These are phyloP conservation scores for Agrotis exclamationis DNA, from an alignment of 2,888 invertebrate genomes.

Conservation along the genomic window DNA sequence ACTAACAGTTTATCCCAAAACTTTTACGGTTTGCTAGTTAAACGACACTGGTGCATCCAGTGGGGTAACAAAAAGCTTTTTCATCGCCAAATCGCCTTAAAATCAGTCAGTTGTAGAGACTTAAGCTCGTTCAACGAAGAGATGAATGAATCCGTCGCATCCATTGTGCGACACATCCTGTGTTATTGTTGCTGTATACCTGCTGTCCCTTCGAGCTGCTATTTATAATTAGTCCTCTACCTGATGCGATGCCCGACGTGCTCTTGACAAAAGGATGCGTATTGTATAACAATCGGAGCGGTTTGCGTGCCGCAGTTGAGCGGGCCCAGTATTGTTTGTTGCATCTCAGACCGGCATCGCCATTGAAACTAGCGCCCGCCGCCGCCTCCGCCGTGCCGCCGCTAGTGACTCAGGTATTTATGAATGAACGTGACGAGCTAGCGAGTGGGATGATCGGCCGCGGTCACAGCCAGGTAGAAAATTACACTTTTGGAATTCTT, in stretches of 20 bases:
- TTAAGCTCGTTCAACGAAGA: conserved; percentile 57
- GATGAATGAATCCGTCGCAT: conserved; percentile 69
- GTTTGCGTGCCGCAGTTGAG: conserved; percentile 78
- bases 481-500: conserved; percentile 90
- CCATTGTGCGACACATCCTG: conserved; percentile 85
- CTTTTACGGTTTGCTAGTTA: conserved; percentile 9
- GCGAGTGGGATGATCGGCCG: conserved; percentile 83
- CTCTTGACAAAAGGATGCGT: conserved; percentile 83
- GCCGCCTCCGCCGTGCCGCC: conserved; percentile 57
- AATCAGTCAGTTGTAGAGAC: conserved; percentile 41
- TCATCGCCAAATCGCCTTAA: conserved; percentile 48
- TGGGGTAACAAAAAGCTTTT: conserved; percentile 29
- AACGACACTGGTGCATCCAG: conserved; percentile 6
- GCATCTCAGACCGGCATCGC: conserved; percentile 67
- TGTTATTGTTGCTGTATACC: conserved; percentile 82
- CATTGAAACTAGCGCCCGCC: conserved; percentile 77
- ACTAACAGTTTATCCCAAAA: conserved; percentile 1
- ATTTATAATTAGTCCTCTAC: conserved; percentile 87
- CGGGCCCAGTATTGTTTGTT: conserved; percentile 76
- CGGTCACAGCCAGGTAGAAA: conserved; percentile 89
- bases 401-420: conserved; percentile 87
- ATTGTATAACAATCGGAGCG: conserved; percentile 83
- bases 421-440: conserved; percentile 90
- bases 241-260: conserved; percentile 83
- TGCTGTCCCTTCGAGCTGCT: conserved; percentile 78